Base-by-base conservation (phyloP, 92 coral and sea anemone genomes). In the Paramuricea clavata region DNA sequence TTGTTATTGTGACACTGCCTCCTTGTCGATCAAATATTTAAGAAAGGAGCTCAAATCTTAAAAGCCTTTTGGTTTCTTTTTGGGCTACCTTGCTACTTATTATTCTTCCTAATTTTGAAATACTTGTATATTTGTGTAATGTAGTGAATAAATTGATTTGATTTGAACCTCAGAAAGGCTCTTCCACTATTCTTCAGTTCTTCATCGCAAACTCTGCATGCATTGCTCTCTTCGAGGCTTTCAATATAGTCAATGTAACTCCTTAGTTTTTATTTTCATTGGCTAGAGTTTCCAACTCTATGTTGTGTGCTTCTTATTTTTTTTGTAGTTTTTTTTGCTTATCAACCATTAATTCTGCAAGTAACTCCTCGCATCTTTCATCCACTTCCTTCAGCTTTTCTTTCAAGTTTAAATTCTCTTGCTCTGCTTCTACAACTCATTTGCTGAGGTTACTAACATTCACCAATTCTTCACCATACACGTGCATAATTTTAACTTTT, bases 371-470 rank as follows among this genome's bases (percentile, higher is more conserved):
- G 49, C 85, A 80, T 32, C 85, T 56, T 33, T 80, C 42, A 35
- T 80, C 85, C 32, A 80, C 28, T 41, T 56, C 44, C 65, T 80
- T 52, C 74, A 57, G 27, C 3, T 54, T 52, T 12, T 80, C 74
- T 57, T 80, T 80, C 35, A 80, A 41, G 26, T 30, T 17, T 59
- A 52, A 64, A 59, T 80, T 59, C 47, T 80, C 85, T 12, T 80
- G 30, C 85, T 80, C 78, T 80, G 65, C 30, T 21, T n/a, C 49
- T 35, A 52, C 75, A 4, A 80, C 41, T 30, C 62, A 5, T 57
- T 68, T 80, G n/a, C 85, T 59, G 11, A 80, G 61, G 77, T 68
- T 80, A 69, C 85, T 80, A 41, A 68, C 39, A 59, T 80, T 80
- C 21, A 80, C 19, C 12, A 80, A 59, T 23, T 54, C 85, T 2